These are phyloP conservation scores for Excalfactoria chinensis DNA, from an alignment of 2,113 vertebrate species.

Conservation along the genomic window DNA sequence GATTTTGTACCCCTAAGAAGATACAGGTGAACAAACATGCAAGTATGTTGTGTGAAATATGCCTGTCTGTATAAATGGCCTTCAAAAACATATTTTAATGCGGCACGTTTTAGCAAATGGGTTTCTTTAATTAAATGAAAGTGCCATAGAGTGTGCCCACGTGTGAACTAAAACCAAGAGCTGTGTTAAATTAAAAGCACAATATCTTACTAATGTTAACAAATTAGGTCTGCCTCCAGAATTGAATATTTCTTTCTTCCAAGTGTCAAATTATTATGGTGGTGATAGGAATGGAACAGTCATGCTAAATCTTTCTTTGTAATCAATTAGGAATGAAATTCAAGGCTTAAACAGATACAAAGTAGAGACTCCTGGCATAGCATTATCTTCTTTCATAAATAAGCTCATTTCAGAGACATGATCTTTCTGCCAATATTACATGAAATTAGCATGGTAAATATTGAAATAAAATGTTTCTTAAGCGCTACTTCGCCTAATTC, in stretches of 20 bases:
- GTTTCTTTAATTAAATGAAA: slow-evolving; percentile 77
- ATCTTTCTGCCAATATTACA: slow-evolving; percentile 79
- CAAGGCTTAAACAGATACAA: slow-evolving; percentile 55
- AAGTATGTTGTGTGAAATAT: background rate
- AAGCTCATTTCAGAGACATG: slow-evolving; percentile 64
- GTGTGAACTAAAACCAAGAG: slow-evolving; percentile 72
- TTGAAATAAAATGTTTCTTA: slow-evolving; percentile 78
- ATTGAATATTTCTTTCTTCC: slow-evolving; percentile 58
- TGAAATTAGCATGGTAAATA: slow-evolving; percentile 79
- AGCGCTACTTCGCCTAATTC: slow-evolving; percentile 77
- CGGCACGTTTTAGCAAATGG: slow-evolving; percentile 63
- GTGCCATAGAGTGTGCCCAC: slow-evolving; percentile 71
- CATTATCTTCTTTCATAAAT: slow-evolving; percentile 59
- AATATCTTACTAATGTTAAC: slow-evolving; percentile 76
- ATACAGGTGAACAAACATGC: background rate
- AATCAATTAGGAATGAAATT: slow-evolving; percentile 65
- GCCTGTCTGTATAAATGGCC: slow-evolving; percentile 47
- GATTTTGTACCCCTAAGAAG: slow-evolving; percentile 38
- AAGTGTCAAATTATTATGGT: slow-evolving; percentile 64
- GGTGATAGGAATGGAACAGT: slow-evolving; percentile 42
- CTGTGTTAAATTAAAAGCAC: slow-evolving; percentile 77
- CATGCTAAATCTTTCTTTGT: slow-evolving; percentile 66
- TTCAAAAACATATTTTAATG: slow-evolving; percentile 54
- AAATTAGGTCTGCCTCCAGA: slow-evolving; percentile 75
- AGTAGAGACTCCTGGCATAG: background rate